A percentile compares a stretch with the other conserved stretches of the same genome.
phyloP scores from a whole-genome alignment of 2,113 vertebrate species.

The Burhinus bistriatus region DNA sequence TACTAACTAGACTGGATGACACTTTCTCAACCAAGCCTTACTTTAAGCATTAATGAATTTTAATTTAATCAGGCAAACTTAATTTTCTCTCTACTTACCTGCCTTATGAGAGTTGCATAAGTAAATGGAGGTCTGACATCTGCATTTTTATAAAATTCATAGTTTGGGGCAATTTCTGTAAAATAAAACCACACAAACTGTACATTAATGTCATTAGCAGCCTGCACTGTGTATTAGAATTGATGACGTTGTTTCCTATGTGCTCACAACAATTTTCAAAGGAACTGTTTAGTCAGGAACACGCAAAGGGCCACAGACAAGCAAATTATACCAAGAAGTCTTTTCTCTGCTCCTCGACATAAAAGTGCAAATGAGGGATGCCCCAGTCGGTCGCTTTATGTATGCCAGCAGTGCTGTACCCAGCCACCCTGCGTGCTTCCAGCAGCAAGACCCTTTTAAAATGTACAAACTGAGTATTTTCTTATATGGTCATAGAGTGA shows the following conservation, averaged over 20 bases:
- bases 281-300: slow-evolving; percentile 30
- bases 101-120: slow-evolving; percentile 99
- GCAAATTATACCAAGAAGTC: slow-evolving; percentile 46
- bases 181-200: slow-evolving; percentile 79
- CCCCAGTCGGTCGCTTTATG: neutral
- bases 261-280: slow-evolving; percentile 38
- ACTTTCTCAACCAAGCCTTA: slow-evolving; percentile 75
- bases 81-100: slow-evolving; percentile 95
- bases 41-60: slow-evolving; percentile 90
- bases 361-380: slow-evolving; percentile 33
- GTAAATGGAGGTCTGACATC: slow-evolving; percentile 99
- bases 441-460: slow-evolving; percentile 40
- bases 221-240: slow-evolving; percentile 52
- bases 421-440: slow-evolving; percentile 30
- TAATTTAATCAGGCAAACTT: slow-evolving; percentile 91
- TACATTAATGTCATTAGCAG: slow-evolving; percentile 79
- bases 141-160: slow-evolving; percentile 99
- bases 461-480: slow-evolving; percentile 26
- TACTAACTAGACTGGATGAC: slow-evolving; percentile 84
- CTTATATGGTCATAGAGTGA: neutral
- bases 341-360: neutral
- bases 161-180: slow-evolving; percentile 99
- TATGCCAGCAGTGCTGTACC: neutral
- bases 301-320: slow-evolving; percentile 25
- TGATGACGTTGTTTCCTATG: neutral